Base-by-base conservation (phyloP, 2,797 vertebrate genomes). In the Moxostoma hubbsi region DNA sequence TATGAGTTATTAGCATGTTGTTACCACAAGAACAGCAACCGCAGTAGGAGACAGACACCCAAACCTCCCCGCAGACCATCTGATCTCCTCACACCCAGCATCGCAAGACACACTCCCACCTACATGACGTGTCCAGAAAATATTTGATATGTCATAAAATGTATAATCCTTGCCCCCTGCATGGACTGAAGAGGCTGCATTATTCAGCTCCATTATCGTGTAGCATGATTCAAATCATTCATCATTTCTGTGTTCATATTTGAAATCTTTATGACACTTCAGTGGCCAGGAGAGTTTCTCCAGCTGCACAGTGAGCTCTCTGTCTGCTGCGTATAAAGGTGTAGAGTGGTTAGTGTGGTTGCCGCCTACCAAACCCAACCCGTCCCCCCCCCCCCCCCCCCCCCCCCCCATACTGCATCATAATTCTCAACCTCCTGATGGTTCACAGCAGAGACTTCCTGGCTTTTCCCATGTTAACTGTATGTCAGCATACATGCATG, bases 381-480 rank as follows among this genome's bases (percentile, higher is more conserved):
- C 84, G 18, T 78, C n/a, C n/a, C n/a, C n/a, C n/a, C n/a, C n/a
- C n/a, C n/a, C n/a, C n/a, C n/a, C n/a, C n/a, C n/a, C n/a, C n/a
- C 84, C 79, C 87, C 84, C 64, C 85, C 84, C 36, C 36, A 36
- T 36, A 36, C 36, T 36, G 36, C 4, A 80, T 89, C 85, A 78
- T 88, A 84, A 87, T 84, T 89, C 89, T 89, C 84, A 51, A 82
- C 84, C 84, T 81, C 64, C 75, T 88, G 89, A 90, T 87, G 86
- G 87, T 92, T 91, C 90, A 85, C 88, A 88, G 83, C 76, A 18
- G 86, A 92, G 86, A 91, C 90, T 90, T 91, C 90, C 90, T 90
- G 84, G 62, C 82, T 88, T 86, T 89, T 91, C 88, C 87, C 77
- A 12, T 79, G 82, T 77, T 83, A 77, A 82, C 82, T 75, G 73